Evolutionary conservation across 1,140 invertebrate genomes (phyloP).

Genomic region (Pteromalus puparum): DNA sequence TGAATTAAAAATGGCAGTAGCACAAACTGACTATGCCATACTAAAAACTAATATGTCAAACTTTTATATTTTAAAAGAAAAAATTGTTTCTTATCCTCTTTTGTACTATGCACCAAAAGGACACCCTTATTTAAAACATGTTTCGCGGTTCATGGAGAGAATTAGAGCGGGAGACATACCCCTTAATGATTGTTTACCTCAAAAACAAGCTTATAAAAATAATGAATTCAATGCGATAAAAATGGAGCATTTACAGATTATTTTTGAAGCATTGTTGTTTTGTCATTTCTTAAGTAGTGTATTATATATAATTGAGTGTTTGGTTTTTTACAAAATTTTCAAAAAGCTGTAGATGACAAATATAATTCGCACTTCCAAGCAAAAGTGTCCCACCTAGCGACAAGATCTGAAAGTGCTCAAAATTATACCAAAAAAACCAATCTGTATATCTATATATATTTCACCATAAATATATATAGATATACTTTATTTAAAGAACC

Average conservation of each 20-base stretch:
- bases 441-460: too few relatives aligned
- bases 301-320: not conserved
- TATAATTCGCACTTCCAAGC: too few relatives aligned
- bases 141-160: constrained; percentile 3
- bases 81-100: constrained; percentile 20
- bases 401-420: too few relatives aligned
- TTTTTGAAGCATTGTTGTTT: not conserved
- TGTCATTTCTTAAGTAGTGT: not conserved
- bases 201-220: not conserved
- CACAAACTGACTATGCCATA: constrained; percentile 1
- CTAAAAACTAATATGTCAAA: not conserved
- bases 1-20: not conserved
- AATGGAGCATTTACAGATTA: not conserved
- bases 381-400: too few relatives aligned
- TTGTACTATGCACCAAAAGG: constrained; percentile 10
- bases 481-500: too few relatives aligned
- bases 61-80: not conserved
- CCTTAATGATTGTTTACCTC: not conserved
- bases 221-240: not conserved
- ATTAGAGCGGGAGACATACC: constrained; percentile 34
- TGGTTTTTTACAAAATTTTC: not conserved
- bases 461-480: too few relatives aligned
- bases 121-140: not conserved
- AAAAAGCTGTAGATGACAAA: not conserved
- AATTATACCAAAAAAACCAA: too few relatives aligned